phyloP scores from a whole-genome alignment of 2,888 invertebrate species.

The Synergus umbraculus region DNA sequence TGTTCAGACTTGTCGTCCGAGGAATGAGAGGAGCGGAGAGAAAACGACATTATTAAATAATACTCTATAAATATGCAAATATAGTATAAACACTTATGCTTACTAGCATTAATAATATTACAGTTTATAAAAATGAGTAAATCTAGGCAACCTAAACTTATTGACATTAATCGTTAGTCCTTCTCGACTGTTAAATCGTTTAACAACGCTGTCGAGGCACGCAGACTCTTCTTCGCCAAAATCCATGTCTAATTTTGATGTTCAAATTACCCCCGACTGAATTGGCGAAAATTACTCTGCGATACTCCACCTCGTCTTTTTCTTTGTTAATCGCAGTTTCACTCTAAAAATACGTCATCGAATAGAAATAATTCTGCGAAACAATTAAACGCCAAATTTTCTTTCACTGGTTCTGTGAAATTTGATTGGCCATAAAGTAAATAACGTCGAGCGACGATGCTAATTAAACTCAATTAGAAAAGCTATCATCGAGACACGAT shows the following conservation, averaged over 20 bases:
- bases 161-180: slow-evolving; percentile 65
- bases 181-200: slow-evolving; percentile 63
- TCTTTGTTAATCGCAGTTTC: slow-evolving; percentile 42
- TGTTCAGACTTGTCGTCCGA: slow-evolving; percentile 51
- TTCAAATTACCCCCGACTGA: slow-evolving; percentile 32
- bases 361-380: slow-evolving; percentile 38
- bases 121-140: slow-evolving; percentile 63
- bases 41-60: slow-evolving; percentile 60
- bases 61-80: slow-evolving; percentile 63
- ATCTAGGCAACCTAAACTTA: slow-evolving; percentile 63
- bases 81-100: slow-evolving; percentile 56
- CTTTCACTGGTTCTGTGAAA: slow-evolving; percentile 41
- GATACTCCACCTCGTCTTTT: slow-evolving; percentile 34
- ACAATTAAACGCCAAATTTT: slow-evolving; percentile 41
- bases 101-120: slow-evolving; percentile 61
- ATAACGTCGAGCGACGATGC: slow-evolving; percentile 44
- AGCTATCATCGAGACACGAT: slow-evolving; percentile 12
- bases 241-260: slow-evolving; percentile 14
- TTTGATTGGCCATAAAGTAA: slow-evolving; percentile 10
- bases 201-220: slow-evolving; percentile 54
- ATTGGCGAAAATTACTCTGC: slow-evolving; percentile 12
- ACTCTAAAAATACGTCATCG: slow-evolving; percentile 50
- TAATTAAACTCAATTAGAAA: slow-evolving; percentile 41
- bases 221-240: slow-evolving; percentile 18
- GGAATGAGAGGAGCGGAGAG: slow-evolving; percentile 57